Conservation (phyloP, 2,113 vertebrate genomes). For the Pseudonaja textilis region DNA sequence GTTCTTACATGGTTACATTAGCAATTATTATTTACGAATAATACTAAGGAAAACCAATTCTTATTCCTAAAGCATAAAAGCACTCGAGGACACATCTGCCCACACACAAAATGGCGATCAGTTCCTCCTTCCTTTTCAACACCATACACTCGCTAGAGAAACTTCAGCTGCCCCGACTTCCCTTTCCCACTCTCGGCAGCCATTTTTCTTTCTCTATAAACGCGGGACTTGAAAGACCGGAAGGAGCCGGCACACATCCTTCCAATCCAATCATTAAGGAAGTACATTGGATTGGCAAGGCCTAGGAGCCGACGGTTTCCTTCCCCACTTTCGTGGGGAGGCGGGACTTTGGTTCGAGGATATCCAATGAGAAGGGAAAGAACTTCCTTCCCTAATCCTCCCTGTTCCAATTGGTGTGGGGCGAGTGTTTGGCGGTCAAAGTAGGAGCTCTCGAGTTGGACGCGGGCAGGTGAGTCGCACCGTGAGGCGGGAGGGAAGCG, state of each 20-base stretch:
- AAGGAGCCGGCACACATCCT: neutral
- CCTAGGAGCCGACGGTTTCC: no score
- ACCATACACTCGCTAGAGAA: neutral
- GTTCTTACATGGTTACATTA: neutral
- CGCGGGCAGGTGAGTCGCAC: fast-evolving
- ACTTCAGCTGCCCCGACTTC: neutral
- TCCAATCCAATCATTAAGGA: neutral
- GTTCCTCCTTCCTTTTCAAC: neutral
- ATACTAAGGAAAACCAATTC: neutral
- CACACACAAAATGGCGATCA: neutral
- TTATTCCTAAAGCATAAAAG: neutral
- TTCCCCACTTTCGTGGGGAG: neutral
- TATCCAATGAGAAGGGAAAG: neutral
- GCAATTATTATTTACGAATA: neutral
- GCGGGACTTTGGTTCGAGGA: neutral
- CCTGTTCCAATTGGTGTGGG: neutral
- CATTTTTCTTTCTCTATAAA: neutral
- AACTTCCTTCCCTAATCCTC: neutral
- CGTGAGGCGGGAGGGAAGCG: no score
- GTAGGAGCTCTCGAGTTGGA: neutral
- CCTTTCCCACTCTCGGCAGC: neutral
- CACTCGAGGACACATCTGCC: neutral
- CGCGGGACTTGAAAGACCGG: no score
- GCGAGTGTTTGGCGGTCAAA: neutral
- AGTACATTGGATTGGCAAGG: neutral